These are phyloP conservation scores for Prionace glauca DNA, from an alignment of 2,797 vertebrate genomes.

Conservation along the genomic window DNA sequence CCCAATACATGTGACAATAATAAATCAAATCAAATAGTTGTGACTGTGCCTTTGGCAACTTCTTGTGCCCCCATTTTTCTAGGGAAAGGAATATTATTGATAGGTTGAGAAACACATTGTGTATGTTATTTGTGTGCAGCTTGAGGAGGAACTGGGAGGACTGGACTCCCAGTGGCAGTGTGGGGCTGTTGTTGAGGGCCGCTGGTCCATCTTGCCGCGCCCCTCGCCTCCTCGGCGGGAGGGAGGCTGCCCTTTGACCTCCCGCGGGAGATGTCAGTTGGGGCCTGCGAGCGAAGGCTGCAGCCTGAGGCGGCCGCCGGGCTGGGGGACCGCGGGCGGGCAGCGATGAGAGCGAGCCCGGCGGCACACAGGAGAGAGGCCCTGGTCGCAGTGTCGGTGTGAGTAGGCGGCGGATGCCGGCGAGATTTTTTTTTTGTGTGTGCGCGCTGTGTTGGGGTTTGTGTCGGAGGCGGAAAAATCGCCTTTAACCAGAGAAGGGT, in stretches of 20 bases:
- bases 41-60: too few relatives aligned
- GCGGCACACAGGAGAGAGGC: neutral
- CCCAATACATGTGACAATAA: too few relatives aligned
- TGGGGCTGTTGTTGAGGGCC: neutral
- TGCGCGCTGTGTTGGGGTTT: neutral
- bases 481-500: too few relatives aligned
- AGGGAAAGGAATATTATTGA: too few relatives aligned
- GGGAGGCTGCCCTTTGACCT: slow-evolving; percentile 18
- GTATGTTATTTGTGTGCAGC: too few relatives aligned
- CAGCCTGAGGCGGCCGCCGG: neutral
- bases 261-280: slow-evolving; percentile 34
- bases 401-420: neutral
- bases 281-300: neutral
- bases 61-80: too few relatives aligned
- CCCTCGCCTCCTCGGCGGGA: neutral
- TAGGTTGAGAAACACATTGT: too few relatives aligned
- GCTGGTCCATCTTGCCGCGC: neutral
- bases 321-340: neutral
- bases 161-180: neutral
- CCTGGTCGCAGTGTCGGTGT: neutral
- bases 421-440: too few relatives aligned
- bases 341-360: neutral
- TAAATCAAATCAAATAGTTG: too few relatives aligned
- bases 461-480: neutral
- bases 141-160: neutral